Evolutionary conservation across 2,888 invertebrate species (phyloP).

Genomic region (Dryobota labecula): DNA sequence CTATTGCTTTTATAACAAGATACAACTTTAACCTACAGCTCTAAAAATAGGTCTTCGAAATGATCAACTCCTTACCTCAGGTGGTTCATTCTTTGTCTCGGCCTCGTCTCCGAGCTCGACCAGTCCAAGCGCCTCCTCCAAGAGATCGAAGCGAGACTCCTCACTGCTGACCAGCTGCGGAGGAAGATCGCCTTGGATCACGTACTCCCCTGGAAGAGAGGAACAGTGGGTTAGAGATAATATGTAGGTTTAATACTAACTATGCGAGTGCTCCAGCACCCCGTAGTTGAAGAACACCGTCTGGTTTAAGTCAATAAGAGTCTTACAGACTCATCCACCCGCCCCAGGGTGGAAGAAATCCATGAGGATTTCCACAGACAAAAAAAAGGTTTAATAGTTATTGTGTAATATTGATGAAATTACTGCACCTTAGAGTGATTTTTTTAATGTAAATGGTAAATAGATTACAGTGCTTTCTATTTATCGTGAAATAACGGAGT

Average conservation of each 20-base stretch:
- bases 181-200: constrained; percentile 89
- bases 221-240: neutral
- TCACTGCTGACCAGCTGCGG: constrained; percentile 89
- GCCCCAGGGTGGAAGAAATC: neutral
- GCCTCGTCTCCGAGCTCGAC: constrained; percentile 92
- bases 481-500: too few relatives aligned
- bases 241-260: neutral
- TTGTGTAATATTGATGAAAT: too few relatives aligned
- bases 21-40: too few relatives aligned
- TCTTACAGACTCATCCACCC: neutral
- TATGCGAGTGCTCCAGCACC: neutral
- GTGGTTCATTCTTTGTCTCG: constrained; percentile 88
- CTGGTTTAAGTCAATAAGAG: too few relatives aligned
- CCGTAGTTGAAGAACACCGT: neutral
- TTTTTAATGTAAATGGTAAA: too few relatives aligned
- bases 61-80: constrained; percentile 72
- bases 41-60: neutral
- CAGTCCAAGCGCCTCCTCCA: constrained; percentile 93
- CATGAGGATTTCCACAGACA: neutral
- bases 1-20: too few relatives aligned
- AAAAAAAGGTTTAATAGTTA: neutral
- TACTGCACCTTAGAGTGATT: too few relatives aligned
- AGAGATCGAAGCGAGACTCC: constrained; percentile 92
- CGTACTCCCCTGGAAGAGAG: constrained; percentile 90
- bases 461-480: too few relatives aligned